Evolutionary conservation across 2,113 vertebrate species (phyloP).

Genomic region (Pseudopipra pipra): DNA sequence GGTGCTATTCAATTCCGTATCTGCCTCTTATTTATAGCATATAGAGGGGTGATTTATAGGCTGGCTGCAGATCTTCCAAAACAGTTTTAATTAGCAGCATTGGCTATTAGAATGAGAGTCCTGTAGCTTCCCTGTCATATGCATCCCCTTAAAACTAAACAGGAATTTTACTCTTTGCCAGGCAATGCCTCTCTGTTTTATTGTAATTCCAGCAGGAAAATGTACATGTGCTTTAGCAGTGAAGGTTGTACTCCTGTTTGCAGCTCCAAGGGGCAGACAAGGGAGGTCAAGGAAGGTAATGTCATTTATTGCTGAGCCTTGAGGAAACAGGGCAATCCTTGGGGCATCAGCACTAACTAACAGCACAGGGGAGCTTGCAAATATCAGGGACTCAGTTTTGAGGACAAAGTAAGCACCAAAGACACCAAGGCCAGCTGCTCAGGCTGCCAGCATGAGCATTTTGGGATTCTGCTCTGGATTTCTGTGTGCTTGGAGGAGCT

Average conservation of each 20-base stretch:
- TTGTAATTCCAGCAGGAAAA: constrained; percentile 25
- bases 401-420: background rate
- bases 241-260: background rate
- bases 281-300: background rate
- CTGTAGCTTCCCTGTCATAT: constrained; percentile 24
- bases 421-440: background rate
- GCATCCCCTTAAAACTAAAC: background rate
- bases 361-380: background rate
- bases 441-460: fast-evolving
- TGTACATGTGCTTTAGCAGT: constrained; percentile 22
- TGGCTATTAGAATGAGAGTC: constrained; percentile 65
- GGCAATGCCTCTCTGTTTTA: constrained; percentile 1
- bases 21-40: constrained; percentile 72
- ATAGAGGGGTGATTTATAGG: constrained; percentile 69
- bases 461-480: background rate
- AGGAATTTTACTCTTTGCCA: constrained; percentile 55
- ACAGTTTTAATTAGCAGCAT: constrained; percentile 75
- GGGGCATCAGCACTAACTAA: background rate
- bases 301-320: constrained; percentile 17
- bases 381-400: background rate
- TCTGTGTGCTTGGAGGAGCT: background rate
- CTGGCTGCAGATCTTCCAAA: constrained; percentile 61
- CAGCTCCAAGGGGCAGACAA: background rate
- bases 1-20: constrained; percentile 69
- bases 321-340: background rate